A percentile compares a stretch with the other conserved stretches of the same genome.
Evolutionary conservation across 2,113 vertebrate genomes (phyloP).

Genomic region (Ovis canadensis): DNA sequence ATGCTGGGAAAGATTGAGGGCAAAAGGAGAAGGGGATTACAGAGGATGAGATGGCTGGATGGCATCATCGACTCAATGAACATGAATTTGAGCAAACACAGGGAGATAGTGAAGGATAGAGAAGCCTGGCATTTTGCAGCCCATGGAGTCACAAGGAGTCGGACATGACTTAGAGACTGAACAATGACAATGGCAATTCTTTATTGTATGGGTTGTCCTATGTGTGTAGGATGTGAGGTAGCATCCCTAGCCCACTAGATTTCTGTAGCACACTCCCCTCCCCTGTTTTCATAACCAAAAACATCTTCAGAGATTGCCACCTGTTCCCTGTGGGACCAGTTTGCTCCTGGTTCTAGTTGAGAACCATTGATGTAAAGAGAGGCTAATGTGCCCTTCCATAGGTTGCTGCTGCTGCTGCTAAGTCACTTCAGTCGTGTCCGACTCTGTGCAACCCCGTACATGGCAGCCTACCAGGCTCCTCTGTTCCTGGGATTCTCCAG

Average conservation of each 20-base stretch:
- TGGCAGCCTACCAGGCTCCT: background rate
- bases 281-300: background rate
- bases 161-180: rapidly evolving
- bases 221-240: background rate
- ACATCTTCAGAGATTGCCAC: background rate
- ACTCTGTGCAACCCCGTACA: background rate
- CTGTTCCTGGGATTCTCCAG: background rate
- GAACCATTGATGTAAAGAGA: background rate
- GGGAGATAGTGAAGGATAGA: background rate
- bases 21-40: background rate
- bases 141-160: background rate
- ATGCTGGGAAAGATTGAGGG: background rate
- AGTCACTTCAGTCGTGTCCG: background rate
- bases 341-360: background rate
- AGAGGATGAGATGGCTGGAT: background rate
- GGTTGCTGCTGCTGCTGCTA: background rate
- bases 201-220: too few species aligned
- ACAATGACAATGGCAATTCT: background rate
- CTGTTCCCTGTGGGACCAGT: background rate
- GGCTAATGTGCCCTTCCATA: background rate
- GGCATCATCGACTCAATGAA: background rate
- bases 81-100: background rate
- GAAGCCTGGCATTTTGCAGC: background rate
- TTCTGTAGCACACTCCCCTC: background rate
- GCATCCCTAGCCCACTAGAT: background rate